Conservation (phyloP, 2,797 vertebrate species). For the Sebastiscus albofasciatus region DNA sequence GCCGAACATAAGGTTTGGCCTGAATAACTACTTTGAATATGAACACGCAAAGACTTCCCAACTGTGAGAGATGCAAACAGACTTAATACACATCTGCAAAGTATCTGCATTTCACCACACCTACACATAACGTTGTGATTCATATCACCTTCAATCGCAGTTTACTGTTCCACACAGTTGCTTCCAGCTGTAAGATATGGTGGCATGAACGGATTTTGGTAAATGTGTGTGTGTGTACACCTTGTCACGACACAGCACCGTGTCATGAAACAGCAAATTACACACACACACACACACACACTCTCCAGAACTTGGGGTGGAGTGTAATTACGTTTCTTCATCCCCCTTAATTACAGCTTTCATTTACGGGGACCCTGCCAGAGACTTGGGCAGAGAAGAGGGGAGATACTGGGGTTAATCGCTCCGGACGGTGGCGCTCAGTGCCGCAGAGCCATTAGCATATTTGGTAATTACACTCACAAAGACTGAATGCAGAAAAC, state of each 20-base stretch:
- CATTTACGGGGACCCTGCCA: constrained; percentile 57
- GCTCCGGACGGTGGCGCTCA: constrained; percentile 62
- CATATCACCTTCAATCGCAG: constrained; percentile 26
- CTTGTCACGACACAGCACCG: constrained; percentile 16
- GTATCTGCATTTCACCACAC: constrained; percentile 27
- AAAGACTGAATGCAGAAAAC: constrained; percentile 41
- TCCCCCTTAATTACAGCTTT: constrained; percentile 76
- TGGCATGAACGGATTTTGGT: constrained; percentile 50
- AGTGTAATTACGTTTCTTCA: constrained; percentile 71
- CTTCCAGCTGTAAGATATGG: constrained; percentile 15
- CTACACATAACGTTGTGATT: constrained; percentile 5
- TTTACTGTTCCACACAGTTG: constrained; percentile 15
- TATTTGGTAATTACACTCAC: constrained; percentile 73
- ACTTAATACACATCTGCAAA: constrained; percentile 19
- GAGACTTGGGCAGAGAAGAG: constrained; percentile 36
- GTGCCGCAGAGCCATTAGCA: constrained; percentile 71
- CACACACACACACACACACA: constrained; percentile 3
- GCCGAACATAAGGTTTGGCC: neutral
- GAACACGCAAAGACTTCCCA: neutral
- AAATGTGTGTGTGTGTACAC: neutral
- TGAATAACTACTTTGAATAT: neutral
- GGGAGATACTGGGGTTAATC: constrained; percentile 69
- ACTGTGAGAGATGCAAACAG: constrained; percentile 1
- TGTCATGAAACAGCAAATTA: neutral
- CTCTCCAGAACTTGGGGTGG: constrained; percentile 39